Conservation (phyloP, 2,113 vertebrate genomes). For the Limanda limanda region DNA sequence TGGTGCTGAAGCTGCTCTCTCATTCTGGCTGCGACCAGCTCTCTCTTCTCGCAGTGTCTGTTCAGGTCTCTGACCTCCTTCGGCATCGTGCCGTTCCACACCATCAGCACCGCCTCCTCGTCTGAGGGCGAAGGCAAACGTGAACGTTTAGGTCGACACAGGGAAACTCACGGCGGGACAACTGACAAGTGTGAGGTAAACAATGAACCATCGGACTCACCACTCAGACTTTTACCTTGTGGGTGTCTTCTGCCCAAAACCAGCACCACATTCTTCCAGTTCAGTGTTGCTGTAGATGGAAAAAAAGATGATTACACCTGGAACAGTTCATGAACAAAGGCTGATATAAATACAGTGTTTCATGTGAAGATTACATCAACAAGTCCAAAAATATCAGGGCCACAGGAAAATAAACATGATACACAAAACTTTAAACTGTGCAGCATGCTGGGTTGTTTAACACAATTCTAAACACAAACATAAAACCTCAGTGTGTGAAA, state of each 20-base stretch:
- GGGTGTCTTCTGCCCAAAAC: constrained; percentile 86
- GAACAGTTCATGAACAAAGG: neutral
- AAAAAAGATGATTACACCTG: constrained; percentile 31
- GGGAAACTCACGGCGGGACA: neutral
- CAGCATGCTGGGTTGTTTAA: neutral
- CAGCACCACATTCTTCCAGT: constrained; percentile 87
- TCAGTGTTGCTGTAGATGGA: constrained; percentile 77
- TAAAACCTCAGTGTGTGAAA: neutral
- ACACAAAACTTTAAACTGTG: neutral
- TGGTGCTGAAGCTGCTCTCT: constrained; percentile 80
- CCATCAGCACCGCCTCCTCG: constrained; percentile 87
- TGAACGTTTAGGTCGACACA: neutral
- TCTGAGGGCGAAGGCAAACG: constrained; percentile 74
- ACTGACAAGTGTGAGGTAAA: neutral
- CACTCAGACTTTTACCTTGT: constrained; percentile 74
- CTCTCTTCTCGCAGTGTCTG: constrained; percentile 88
- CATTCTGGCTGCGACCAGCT: constrained; percentile 87
- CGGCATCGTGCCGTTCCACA: constrained; percentile 89
- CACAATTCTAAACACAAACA: constrained; percentile 1
- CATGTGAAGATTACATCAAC: neutral
- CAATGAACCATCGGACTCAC: constrained; percentile 70
- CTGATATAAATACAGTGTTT: neutral
- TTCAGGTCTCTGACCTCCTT: constrained; percentile 92
- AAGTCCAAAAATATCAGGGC: neutral
- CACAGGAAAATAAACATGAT: neutral